These are phyloP conservation scores for Scaptomyza polygonia DNA, from an alignment of 2,888 invertebrate genomes.

Conservation along the genomic window DNA sequence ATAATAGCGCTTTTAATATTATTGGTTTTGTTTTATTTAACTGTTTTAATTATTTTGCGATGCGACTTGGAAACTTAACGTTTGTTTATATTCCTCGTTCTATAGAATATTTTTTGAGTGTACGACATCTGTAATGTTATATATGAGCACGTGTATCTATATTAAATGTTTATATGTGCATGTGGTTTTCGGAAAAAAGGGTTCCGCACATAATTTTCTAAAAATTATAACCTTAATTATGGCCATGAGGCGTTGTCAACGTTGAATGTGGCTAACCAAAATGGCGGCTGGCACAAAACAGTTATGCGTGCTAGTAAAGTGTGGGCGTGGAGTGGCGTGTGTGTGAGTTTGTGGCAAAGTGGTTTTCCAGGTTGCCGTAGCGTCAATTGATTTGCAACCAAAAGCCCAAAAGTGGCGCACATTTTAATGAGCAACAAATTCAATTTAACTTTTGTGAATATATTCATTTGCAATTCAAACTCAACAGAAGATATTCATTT, in stretches of 20 bases:
- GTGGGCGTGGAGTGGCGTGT: constrained; percentile 45
- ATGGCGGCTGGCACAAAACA: constrained; percentile 45
- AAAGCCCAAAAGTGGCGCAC: constrained; percentile 47
- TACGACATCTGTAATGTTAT: constrained; percentile 7
- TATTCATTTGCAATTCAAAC: constrained; percentile 73
- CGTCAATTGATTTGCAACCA: constrained; percentile 33
- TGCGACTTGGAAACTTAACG: no score
- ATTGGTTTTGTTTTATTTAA: no score
- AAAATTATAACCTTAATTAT: constrained; percentile 75
- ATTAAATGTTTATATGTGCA: constrained; percentile 5
- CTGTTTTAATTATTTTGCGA: no score
- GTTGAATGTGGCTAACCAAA: constrained; percentile 58
- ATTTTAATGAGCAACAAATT: constrained; percentile 74
- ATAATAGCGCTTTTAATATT: no score
- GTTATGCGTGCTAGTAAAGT: neutral
- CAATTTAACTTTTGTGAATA: constrained; percentile 67
- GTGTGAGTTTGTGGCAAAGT: constrained; percentile 60
- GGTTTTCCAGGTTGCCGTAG: constrained; percentile 61
- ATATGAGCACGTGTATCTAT: constrained; percentile 8
- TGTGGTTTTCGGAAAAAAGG: constrained; percentile 30
- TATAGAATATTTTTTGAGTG: neutral
- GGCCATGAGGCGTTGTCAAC: constrained; percentile 58
- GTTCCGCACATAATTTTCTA: constrained; percentile 61
- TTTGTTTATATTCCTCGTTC: no score
- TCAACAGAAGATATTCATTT: constrained; percentile 54